Evolutionary conservation across 2,888 invertebrate species (phyloP).

Genomic region (Oscheius sp.): DNA sequence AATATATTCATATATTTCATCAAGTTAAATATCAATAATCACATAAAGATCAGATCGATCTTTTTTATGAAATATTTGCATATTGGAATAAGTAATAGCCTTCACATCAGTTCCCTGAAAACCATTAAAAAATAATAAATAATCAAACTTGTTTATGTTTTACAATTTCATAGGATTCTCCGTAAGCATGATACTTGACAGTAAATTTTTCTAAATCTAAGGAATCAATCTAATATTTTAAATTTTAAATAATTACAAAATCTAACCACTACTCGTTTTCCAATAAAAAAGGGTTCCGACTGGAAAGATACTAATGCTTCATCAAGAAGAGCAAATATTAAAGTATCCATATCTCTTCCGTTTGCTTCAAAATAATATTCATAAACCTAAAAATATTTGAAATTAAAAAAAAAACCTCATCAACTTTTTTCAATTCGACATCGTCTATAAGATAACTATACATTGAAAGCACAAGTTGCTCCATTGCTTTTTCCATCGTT

Average conservation of each 20-base stretch:
- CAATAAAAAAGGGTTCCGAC: conserved; percentile 75
- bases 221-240: conserved; percentile 14
- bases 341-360: conserved; percentile 85
- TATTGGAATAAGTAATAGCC: conserved; percentile 98
- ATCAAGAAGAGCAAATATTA: conserved; percentile 91
- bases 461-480: conserved; percentile 77
- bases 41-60: conserved; percentile 83
- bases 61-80: conserved; percentile 83
- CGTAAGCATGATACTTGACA: conserved; percentile 61
- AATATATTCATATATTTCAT: conserved; percentile 76
- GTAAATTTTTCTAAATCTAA: conserved; percentile 17
- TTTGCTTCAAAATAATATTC: conserved; percentile 85
- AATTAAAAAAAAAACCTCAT: background rate
- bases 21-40: conserved; percentile 89
- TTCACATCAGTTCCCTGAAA: conserved; percentile 92
- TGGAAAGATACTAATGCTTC: conserved; percentile 88
- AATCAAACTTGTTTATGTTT: conserved; percentile 78
- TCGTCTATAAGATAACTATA: conserved; percentile 88
- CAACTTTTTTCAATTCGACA: background rate
- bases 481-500: conserved; percentile 74
- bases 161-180: conserved; percentile 84
- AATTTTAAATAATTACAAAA: too few relatives aligned
- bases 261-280: conserved; percentile 57
- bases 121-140: background rate
- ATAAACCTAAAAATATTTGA: conserved; percentile 70